Base-by-base conservation (phyloP, 1,140 invertebrate species). In the Ephestia elutella region DNA sequence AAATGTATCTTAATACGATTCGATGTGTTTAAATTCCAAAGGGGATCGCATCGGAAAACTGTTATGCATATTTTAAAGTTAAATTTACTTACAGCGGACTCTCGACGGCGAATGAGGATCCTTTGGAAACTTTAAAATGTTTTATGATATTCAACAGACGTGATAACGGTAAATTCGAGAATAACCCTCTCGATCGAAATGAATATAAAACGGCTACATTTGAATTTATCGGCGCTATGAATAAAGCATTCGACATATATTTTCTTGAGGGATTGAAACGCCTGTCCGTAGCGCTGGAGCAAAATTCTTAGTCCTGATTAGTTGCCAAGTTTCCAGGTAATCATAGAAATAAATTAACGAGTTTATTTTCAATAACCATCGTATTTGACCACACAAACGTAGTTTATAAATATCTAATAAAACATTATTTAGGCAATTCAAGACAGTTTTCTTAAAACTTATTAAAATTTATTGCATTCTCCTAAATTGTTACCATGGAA, bases 51-150 rank as follows among this genome's bases (percentile, higher is more conserved):
- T 81, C 65, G 82, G 83, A 81, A 85, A 87, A 84, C 82, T 86
- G 80, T 87, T 86, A 86, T 84, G 85, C 85, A 87, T 87, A 87
- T 87, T 86, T 87, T 86, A 87, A 87, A 87, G 79, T 84, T 75
- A 82, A 86, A 86, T 86, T 86, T 87, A 86, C 82, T 83, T 82
- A 81, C 74, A 75, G 62, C 63, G 66, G 62, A 78, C 67, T 62
- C 61, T 68, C 68, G 66, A 62, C 57, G 56, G 55, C 66, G 75
- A 82, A 81, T 78, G 75, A 80, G 70, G 71, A 83, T 79, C 78
- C 76, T 80, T 73, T 71, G 58, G 53, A 60, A 72, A 79, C 62
- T 81, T 78, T 75, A 75, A 80, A 82, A 76, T 83, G 71, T 80
- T 85, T 83, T 81, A 83, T 78, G 75, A 73, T 78, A 75, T 82